Evolutionary conservation across 2,797 vertebrate species (phyloP), one percentile per base, ranked within the genome.

Genomic region (Uromys caudimaculatus): DNA sequence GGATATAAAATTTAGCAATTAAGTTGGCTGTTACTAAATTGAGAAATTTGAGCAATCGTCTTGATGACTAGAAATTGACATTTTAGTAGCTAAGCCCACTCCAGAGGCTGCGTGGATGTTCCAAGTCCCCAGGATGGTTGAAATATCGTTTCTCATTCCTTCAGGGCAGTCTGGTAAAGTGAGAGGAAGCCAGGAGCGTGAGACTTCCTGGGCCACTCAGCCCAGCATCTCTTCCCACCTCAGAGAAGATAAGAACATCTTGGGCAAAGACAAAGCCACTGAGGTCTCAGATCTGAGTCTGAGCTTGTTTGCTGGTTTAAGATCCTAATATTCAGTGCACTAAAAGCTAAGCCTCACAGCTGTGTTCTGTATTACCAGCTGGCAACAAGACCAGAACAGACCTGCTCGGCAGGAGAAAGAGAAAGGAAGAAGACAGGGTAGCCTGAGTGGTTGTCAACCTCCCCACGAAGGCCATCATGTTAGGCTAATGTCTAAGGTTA

Each of bases 21-120:
- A 96, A 96, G 83, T 85, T 96, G 35, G 41, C 91, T 47, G 29
- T 60, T 93, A 83, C 69, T 96, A 93, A 98, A 94, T 41, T 91
- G 90, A 98, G 67, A 38, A 82, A 92, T 98, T 97, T 97, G 90
- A 94, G 77, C 94, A 93, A 98, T 97, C 32, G 21, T 93, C 95
- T 95, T 95, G 95, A 96, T 96, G 96, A 96, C 96, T 92, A 47
- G 94, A 97, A 78, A 73, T 73, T 11, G 41, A 44, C n/a, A 7
- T 92, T 97, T 98, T 96, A 56, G 52, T 84, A 47, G 75, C 50
- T 92, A 7, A 94, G 54, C 97, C 60, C 60, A 89, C 84, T 94
- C 69, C 67, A 93, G 92, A 97, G 96, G 56, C 73, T 79, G 32
- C 92, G 3, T 76, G 2, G 58, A 75, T 89, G 76, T 50, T 21